Evolutionary conservation across 1,140 invertebrate species (phyloP), one percentile per base, ranked within the genome.

Genomic region (Arion vulgaris): DNA sequence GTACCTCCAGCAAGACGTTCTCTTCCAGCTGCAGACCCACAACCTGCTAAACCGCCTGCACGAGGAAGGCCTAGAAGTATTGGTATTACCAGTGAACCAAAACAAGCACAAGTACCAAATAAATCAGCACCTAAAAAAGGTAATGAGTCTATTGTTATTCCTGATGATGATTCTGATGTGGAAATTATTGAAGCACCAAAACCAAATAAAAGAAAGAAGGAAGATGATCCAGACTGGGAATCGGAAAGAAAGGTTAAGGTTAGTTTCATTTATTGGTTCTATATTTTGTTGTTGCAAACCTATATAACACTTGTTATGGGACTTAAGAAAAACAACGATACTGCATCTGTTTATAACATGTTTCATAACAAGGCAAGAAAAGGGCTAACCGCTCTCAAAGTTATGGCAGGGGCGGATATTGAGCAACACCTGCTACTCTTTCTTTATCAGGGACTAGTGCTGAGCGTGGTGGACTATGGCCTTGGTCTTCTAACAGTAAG

Each of bases 161-260:
- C 36, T 36, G 69, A 72, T 72, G 69, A 72, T 72, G 69, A 72
- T 72, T 34, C 28, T 34, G 69, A 72, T 72, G 69, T 72, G 13
- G 69, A 72, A 36, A 72, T 72, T 13, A 19, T 72, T 34, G 69
- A 72, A 36, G 9, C 69, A 13, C 36, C 28, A 72, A 34, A 34
- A 36, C 17, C 69, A 5, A 23, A 11, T 39, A 72, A 72, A 39
- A 34, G 36, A 34, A 72, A 72, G 36, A 72, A 23, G 13, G 69
- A 72, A 13, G 69, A 72, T 19, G 69, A 72, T 72, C 69, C 69
- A 36, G 69, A 72, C 26, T 72, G 69, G 69, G 69, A 34, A 72
- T 72, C 28, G 32, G 69, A 39, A 72, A 72, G 36, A 72, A 72
- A 39, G 34, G 34, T 72, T 13, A 36, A 36, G 17, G 36, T 36